phyloP scores from a whole-genome alignment of 2,797 vertebrate genomes.

The Eremophila alpestris region DNA sequence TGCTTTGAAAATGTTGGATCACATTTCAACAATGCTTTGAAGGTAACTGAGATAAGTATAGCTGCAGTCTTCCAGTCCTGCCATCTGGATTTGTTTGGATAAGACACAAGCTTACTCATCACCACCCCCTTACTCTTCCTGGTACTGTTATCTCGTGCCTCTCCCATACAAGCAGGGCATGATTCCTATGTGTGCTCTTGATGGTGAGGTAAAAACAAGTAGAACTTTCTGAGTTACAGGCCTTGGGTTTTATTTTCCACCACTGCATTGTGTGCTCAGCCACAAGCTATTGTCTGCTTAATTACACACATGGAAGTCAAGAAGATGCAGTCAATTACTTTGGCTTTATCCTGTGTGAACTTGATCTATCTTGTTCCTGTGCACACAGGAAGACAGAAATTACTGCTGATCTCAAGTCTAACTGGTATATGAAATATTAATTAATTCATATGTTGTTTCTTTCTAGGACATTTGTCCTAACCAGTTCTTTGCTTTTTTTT shows the following conservation, averaged over 20 bases:
- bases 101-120: not conserved
- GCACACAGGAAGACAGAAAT: not conserved
- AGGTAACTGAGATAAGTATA: conserved; percentile 63
- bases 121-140: not conserved
- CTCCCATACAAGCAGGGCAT: not conserved
- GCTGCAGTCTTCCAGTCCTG: not conserved
- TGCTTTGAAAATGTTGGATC: conserved; percentile 81
- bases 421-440: not conserved
- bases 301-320: not conserved
- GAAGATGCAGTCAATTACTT: not conserved
- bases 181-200: not conserved
- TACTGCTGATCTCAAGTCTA: not conserved
- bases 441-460: not conserved
- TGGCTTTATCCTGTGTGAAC: not conserved
- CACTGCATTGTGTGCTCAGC: not conserved
- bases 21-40: conserved; percentile 84
- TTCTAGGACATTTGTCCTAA: not conserved
- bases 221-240: not conserved
- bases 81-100: not conserved
- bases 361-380: not conserved
- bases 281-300: not conserved
- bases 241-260: not conserved
- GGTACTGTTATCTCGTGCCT: not conserved
- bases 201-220: not conserved
- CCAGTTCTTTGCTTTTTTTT: not conserved